Evolutionary conservation across 2,113 vertebrate genomes (phyloP).

Genomic region (Podarcis muralis): DNA sequence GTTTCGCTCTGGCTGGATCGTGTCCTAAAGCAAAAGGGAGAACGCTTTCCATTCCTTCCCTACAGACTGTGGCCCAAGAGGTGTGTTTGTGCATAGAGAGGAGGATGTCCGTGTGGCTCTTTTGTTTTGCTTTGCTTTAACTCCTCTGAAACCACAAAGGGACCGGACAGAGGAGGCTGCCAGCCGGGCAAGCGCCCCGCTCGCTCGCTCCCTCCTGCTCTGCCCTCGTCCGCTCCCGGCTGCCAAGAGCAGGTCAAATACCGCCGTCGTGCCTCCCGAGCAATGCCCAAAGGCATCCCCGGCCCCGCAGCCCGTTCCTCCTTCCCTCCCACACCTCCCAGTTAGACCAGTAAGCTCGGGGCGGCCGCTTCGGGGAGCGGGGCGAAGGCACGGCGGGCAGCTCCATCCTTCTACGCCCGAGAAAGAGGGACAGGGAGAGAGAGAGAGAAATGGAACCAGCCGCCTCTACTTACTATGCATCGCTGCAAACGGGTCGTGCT

Average conservation of each 20-base stretch:
- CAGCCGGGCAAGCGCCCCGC: background rate
- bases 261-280: slow-evolving; percentile 22
- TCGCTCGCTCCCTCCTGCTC: background rate
- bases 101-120: background rate
- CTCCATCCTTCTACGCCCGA: background rate
- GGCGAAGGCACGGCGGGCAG: too few relatives aligned
- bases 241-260: slow-evolving; percentile 45
- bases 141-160: background rate
- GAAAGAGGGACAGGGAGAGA: background rate
- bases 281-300: slow-evolving; percentile 1
- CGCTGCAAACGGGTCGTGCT: slow-evolving; percentile 98
- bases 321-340: background rate
- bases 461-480: slow-evolving; percentile 97
- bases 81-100: too few relatives aligned
- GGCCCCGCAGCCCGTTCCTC: background rate
- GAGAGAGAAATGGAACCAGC: slow-evolving; percentile 66
- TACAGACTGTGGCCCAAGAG: background rate
- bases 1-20: background rate
- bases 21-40: background rate
- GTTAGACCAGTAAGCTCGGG: slow-evolving; percentile 48
- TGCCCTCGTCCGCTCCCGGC: background rate
- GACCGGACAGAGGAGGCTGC: background rate
- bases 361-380: background rate
- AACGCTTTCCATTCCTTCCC: background rate
- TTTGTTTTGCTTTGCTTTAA: background rate